Conservation (phyloP, 2,888 invertebrate species). For the Aphidoletes aphidimyza region DNA sequence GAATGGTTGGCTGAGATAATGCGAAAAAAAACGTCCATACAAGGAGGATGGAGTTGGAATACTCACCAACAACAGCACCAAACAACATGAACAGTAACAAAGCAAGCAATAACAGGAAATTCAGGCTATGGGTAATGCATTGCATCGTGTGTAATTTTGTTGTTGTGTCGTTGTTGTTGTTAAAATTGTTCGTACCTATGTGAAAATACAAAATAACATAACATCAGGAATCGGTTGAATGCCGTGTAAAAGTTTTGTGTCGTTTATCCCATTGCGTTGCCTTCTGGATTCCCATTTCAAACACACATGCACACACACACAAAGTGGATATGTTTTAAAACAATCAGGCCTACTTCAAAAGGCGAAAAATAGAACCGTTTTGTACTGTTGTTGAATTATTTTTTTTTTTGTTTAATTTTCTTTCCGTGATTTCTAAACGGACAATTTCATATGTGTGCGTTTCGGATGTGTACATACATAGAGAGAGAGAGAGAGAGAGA, state of each 20-base stretch:
- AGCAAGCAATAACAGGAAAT: neutral
- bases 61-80: neutral
- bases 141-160: neutral
- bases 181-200: constrained; percentile 6
- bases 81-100: neutral
- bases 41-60: neutral
- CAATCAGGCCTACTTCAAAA: constrained; percentile 7
- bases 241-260: neutral
- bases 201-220: constrained; percentile 1
- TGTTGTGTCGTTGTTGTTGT: no score
- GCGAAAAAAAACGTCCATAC: neutral
- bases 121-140: neutral
- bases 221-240: no score
- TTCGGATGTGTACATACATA: neutral
- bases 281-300: no score
- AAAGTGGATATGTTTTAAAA: constrained; percentile 26
- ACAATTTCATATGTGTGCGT: neutral
- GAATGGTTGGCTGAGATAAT: constrained; percentile 1
- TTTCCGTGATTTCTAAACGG: neutral
- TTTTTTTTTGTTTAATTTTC: neutral
- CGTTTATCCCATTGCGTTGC: no score
- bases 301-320: neutral
- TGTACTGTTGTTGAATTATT: no score
- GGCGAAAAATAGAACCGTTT: constrained; percentile 18
- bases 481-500: neutral